Conservation (phyloP, 2,797 vertebrate genomes). For the Chaetodon trifasciatus region DNA sequence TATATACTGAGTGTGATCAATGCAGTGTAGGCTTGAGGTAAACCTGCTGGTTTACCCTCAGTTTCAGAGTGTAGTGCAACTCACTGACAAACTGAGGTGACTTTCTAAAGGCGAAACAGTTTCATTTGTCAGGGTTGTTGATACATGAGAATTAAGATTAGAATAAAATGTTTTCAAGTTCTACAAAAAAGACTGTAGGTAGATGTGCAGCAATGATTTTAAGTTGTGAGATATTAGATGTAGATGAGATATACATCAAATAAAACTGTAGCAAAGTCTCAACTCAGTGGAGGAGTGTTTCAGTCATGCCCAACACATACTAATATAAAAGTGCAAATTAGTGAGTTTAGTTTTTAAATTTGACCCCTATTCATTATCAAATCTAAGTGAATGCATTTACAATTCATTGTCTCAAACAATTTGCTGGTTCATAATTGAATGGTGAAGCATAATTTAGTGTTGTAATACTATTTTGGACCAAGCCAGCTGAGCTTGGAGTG, state of each 20-base stretch:
- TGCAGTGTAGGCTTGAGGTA: background rate
- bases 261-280: background rate
- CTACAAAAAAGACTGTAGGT: background rate
- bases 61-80: background rate
- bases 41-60: constrained; percentile 15
- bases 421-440: constrained; percentile 43
- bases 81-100: background rate
- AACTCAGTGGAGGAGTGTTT: background rate
- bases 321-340: constrained; percentile 21
- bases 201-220: background rate
- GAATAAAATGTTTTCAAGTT: background rate
- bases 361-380: constrained; percentile 21
- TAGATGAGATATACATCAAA: background rate
- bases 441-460: constrained; percentile 33
- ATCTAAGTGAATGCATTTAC: constrained; percentile 36
- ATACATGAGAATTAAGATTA: background rate
- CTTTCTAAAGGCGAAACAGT: background rate
- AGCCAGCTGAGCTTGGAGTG: constrained; percentile 57
- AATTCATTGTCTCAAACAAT: constrained; percentile 49
- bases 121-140: background rate
- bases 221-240: background rate
- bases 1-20: background rate
- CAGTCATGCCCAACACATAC: constrained; percentile 1
- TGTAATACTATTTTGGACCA: constrained; percentile 43
- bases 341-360: constrained; percentile 14